Percentiles rank a stretch among this genome's conserved stretches.
phyloP scores from a whole-genome alignment of 2,113 vertebrate genomes.

The Vulpes ferrilata region DNA sequence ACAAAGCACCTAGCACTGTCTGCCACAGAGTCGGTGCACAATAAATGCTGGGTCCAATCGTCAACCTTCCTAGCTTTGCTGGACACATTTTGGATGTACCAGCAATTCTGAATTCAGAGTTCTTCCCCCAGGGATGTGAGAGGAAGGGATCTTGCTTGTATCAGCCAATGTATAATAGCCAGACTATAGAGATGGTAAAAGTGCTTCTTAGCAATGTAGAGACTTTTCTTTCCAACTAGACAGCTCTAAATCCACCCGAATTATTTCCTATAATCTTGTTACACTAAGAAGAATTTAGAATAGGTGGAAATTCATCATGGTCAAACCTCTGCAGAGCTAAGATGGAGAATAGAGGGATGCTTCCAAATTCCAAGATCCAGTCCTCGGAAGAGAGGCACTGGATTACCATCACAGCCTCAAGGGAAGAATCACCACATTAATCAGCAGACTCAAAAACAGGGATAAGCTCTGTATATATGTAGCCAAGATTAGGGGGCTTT shows the following conservation, averaged over 20 bases:
- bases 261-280: neutral
- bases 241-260: neutral
- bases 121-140: neutral
- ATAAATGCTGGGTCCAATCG: neutral
- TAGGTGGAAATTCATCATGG: neutral
- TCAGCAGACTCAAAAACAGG: constrained; percentile 14
- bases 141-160: neutral
- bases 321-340: neutral
- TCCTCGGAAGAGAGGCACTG: neutral
- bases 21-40: neutral
- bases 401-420: neutral
- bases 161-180: neutral
- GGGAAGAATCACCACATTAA: constrained; percentile 62
- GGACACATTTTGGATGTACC: neutral
- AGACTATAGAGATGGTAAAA: neutral
- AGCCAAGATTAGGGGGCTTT: neutral
- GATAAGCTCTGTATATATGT: neutral
- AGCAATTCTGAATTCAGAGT: neutral
- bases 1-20: neutral
- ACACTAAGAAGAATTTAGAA: neutral
- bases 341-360: neutral
- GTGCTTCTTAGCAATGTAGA: neutral
- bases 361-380: neutral
- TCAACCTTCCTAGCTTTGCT: neutral
- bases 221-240: neutral